Base-by-base conservation (phyloP, 2,797 vertebrate genomes). In the Sebastes umbrosus region DNA sequence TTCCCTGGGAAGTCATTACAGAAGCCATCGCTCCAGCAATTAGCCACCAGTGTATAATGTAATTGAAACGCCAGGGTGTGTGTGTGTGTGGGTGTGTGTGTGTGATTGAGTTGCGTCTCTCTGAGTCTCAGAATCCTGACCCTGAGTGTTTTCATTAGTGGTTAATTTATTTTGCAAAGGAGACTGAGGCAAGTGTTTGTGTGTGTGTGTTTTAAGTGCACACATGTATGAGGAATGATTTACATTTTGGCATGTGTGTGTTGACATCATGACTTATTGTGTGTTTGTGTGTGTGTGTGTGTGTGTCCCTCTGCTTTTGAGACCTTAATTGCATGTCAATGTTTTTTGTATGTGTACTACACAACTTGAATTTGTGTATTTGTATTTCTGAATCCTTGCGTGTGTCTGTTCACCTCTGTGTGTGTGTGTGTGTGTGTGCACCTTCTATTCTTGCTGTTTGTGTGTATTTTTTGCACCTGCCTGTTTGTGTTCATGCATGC, bases 1-100 rank as follows among this genome's bases (percentile, higher is more conserved):
- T 81, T 83, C 55, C 29, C 52, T 58, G 57, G 80, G 59, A 87
- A 83, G 77, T 83, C 83, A 85, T 87, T 84, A 90, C 63, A 84
- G 66, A 74, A 85, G 55, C 76, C 39, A 87, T 83, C 32, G 20
- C 71, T 85, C 50, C 74, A 74, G 79, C 81, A 88, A 90, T 90
- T 87, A 90, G 36, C 79, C 79, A 80, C 65, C 70, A 76, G 76
- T 73, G 69, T 88, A 86, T 84, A 79, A 84, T 88, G 82, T 75
- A 82, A 88, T 78, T 83, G 79, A 82, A 88, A 80, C 24, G 55
- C 27, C 63, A 27, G 27, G 0, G 24, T 68, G 29, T 83, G 50
- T 69, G 74, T 34, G 25, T 63, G 52, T 58, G 18, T 24, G 39
- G 36, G 55, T 60, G 25, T 52, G 32, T 43, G 25, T 43, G 63